phyloP scores from a whole-genome alignment of 2,888 invertebrate genomes.

The Lasioglossum lativentre region DNA sequence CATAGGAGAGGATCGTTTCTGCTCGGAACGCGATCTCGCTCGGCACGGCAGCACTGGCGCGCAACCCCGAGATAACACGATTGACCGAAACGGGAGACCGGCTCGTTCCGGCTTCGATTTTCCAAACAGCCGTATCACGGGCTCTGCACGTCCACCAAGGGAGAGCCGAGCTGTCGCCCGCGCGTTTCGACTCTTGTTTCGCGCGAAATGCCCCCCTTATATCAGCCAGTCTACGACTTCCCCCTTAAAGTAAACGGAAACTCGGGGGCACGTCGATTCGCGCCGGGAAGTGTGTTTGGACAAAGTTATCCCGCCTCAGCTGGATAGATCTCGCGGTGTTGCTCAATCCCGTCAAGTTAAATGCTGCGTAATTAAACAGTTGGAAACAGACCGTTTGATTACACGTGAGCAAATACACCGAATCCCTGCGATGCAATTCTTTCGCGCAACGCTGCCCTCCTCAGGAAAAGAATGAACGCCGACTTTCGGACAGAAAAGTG shows the following conservation, averaged over 20 bases:
- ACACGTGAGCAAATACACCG: neutral
- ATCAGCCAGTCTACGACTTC: slow-evolving; percentile 9
- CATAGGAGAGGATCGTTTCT: neutral
- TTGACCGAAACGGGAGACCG: slow-evolving; percentile 2
- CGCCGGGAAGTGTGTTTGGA: neutral
- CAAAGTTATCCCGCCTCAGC: slow-evolving; percentile 1
- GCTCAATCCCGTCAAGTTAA: neutral
- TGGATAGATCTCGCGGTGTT: neutral
- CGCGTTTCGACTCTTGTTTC: slow-evolving; percentile 8
- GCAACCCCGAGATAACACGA: slow-evolving; percentile 10
- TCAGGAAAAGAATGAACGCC: neutral
- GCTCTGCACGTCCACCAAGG: neutral
- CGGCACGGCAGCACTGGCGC: neutral
- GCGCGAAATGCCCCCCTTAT: slow-evolving; percentile 8
- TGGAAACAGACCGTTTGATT: neutral
- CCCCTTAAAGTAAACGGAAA: slow-evolving; percentile 3
- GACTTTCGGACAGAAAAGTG: neutral
- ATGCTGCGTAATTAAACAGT: neutral
- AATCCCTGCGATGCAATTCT: neutral
- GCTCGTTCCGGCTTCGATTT: slow-evolving; percentile 23
- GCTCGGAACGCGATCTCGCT: neutral
- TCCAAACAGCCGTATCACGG: neutral
- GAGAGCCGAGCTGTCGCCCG: neutral
- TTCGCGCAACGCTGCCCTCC: neutral
- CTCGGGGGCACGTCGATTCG: neutral